A percentile compares a stretch with the other conserved stretches of the same genome.
Conservation (phyloP, 1,140 invertebrate species). For the Conus ventricosus region DNA sequence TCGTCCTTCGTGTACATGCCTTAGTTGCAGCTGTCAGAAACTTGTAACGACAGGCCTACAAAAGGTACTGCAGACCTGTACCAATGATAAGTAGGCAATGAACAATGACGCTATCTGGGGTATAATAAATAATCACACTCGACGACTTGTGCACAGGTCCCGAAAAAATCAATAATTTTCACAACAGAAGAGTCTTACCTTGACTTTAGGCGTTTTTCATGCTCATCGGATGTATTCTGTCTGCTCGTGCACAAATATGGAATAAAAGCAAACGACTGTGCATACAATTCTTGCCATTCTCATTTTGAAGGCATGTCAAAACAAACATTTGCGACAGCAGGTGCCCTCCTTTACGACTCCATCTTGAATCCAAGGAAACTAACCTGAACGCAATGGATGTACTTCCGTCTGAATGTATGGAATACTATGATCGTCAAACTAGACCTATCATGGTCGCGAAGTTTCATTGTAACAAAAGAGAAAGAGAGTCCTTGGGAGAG, state of each 20-base stretch:
- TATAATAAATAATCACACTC: no score
- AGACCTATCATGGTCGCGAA: no score
- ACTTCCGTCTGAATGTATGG: conserved; percentile 1
- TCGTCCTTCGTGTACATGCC: no score
- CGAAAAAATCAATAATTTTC: background rate
- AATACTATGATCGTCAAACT: background rate
- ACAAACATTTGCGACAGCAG: background rate
- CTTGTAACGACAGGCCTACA: background rate
- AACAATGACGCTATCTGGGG: background rate
- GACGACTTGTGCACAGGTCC: no score
- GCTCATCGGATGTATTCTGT: background rate
- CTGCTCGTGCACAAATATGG: background rate
- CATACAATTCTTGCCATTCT: background rate
- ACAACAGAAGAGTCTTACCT: background rate
- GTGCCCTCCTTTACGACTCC: conserved; percentile 12
- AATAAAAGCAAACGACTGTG: background rate
- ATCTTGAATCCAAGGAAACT: conserved; percentile 50
- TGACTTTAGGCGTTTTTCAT: background rate
- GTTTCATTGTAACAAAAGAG: no score
- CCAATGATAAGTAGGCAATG: background rate
- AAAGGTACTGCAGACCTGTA: background rate
- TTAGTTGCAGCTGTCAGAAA: no score
- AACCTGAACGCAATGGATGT: background rate
- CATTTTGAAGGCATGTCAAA: background rate
- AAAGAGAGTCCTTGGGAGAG: no score